Conservation (phyloP, 2,888 invertebrate species). For the Hedychridium roseum region DNA sequence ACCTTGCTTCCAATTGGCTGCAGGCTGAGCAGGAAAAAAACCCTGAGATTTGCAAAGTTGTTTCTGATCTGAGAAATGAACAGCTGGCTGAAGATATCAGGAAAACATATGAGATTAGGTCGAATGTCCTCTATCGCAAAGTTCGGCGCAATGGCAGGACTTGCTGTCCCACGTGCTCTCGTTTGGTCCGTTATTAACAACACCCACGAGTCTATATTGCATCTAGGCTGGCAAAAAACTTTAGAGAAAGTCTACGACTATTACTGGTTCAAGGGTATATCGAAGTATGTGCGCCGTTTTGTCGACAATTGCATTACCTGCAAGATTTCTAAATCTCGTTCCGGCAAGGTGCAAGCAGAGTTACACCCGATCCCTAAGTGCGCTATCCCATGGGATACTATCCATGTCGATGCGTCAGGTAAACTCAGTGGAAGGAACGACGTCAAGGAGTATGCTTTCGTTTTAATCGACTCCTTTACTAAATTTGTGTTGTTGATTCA, state of each 20-base stretch:
- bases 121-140: conserved; percentile 19
- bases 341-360: conserved; percentile 41
- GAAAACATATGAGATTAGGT: conserved; percentile 21
- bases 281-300: conserved; percentile 46
- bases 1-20: too few relatives aligned
- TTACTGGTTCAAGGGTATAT: too few relatives aligned
- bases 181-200: conserved; percentile 22
- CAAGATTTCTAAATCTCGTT: too few relatives aligned
- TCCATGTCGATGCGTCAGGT: conserved; percentile 41
- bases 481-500: conserved; percentile 35
- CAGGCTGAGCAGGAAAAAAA: too few relatives aligned
- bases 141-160: conserved; percentile 30
- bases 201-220: conserved; percentile 18
- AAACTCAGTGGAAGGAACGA: conserved; percentile 40
- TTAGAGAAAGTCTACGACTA: too few relatives aligned
- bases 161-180: conserved; percentile 12
- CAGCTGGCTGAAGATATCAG: conserved; percentile 8
- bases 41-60: too few relatives aligned
- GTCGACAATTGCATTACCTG: conserved; percentile 50
- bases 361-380: conserved; percentile 51
- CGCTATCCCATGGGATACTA: conserved; percentile 41
- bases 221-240: conserved; percentile 21
- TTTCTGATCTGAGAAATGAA: too few relatives aligned
- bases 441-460: too few relatives aligned
- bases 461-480: conserved; percentile 45